Percentiles rank a stretch among this genome's conserved stretches.
phyloP scores from a whole-genome alignment of 2,797 vertebrate genomes.

The Brachyrhaphis roseni region DNA sequence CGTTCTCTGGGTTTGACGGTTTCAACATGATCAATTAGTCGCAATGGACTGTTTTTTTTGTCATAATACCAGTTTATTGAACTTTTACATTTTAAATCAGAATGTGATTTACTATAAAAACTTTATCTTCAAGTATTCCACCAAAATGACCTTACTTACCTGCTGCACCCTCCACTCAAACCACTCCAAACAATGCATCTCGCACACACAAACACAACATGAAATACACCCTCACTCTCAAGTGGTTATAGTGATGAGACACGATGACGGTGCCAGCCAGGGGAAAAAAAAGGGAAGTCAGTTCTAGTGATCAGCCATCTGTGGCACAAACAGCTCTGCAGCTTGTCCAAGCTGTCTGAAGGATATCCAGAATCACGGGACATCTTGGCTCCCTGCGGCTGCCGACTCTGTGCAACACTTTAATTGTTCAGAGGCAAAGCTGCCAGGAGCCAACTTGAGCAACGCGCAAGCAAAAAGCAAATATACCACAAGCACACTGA shows the following conservation, averaged over 20 bases:
- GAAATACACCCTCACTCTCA: conserved; percentile 46
- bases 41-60: conserved; percentile 20
- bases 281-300: conserved; percentile 62
- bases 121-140: conserved; percentile 36
- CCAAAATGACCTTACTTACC: conserved; percentile 48
- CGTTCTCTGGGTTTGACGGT: conserved; percentile 45
- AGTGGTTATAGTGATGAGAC: conserved; percentile 61
- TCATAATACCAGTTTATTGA: conserved; percentile 21
- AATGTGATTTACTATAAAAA: conserved; percentile 7
- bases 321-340: conserved; percentile 77
- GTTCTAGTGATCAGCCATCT: conserved; percentile 83
- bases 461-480: conserved; percentile 36
- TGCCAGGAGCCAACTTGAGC: conserved; percentile 47
- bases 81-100: conserved; percentile 25
- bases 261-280: conserved; percentile 60
- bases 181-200: conserved; percentile 8
- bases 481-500: conserved; percentile 15
- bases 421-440: conserved; percentile 67
- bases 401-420: conserved; percentile 56
- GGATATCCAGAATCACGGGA: conserved; percentile 71
- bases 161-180: conserved; percentile 32
- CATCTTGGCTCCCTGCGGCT: conserved; percentile 60
- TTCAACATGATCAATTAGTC: conserved; percentile 43
- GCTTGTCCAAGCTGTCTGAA: conserved; percentile 71
- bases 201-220: conserved; percentile 17